Base-by-base conservation (phyloP, 2,797 vertebrate genomes). In the Molossus alvarezi region DNA sequence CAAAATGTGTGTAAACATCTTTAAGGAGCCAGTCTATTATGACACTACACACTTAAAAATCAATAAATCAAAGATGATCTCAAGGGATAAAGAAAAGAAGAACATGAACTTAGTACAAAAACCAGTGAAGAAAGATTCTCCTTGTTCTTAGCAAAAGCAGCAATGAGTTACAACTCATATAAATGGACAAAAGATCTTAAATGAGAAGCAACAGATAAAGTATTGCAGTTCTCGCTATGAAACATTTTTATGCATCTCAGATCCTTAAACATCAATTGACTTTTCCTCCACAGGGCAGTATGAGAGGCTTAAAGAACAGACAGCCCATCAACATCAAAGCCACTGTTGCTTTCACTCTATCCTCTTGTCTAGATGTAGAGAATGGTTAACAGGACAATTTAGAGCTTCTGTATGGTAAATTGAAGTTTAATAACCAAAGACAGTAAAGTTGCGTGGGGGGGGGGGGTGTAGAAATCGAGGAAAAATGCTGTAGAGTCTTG, bases 1-100 rank as follows among this genome's bases (percentile, higher is more conserved):
- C 21, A 90, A 75, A 86, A n/a, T 87, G 62, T 90, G 55, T 51
- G 53, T 86, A 86, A 96, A 81, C 21, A 80, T 64, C 65, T 95
- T 75, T 79, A 95, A 94, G 85, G 45, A 94, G 72, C 53, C 72
- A 33, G 10, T 65, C 67, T 29, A 58, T 80, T 45, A 73, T 69
- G 64, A 72, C n/a, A 33, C 23, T 15, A 3, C n/a, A 92, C 67
- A 91, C 37, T 87, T 25, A 87, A 75, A 95, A 45, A 69, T n/a
- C 76, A 48, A 73, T 51, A 64, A 81, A 95, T 33, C 55, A 67
- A 57, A 20, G 11, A 91, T 83, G 25, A 83, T 51, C 55, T 88
- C 72, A 79, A 23, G 37, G 58, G 45, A 80, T 80, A 71, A 91
- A 79, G 77, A 89, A 76, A 90, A 90, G 48, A 88, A 41, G 48